These are phyloP conservation scores for Callospermophilus lateralis DNA, from an alignment of 2,113 vertebrate species.

Conservation along the genomic window DNA sequence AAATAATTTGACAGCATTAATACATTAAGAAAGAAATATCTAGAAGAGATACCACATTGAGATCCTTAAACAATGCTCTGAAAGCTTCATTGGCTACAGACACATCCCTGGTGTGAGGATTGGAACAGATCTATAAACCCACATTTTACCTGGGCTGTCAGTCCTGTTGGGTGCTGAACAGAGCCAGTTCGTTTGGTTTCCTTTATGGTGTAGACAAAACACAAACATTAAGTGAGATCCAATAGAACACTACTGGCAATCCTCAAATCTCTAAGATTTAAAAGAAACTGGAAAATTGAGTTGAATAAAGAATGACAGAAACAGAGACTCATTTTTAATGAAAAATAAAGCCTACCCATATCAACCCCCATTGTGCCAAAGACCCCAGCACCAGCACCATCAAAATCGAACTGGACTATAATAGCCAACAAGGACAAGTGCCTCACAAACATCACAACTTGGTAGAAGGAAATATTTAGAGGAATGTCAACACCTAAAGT, in stretches of 20 bases:
- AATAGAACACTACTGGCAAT: not conserved
- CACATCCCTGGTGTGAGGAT: not conserved
- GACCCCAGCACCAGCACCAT: not conserved
- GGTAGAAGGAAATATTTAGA: not conserved
- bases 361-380: not conserved
- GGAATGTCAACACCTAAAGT: not conserved
- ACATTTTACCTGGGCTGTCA: not conserved
- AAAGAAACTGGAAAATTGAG: conserved; percentile 11
- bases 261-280: conserved; percentile 25
- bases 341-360: conserved; percentile 31
- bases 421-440: not conserved
- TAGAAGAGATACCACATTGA: not conserved
- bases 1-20: not conserved
- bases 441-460: not conserved
- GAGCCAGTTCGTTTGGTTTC: not conserved
- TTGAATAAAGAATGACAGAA: conserved; percentile 23
- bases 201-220: conserved; percentile 15
- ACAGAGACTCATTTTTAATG: conserved; percentile 2
- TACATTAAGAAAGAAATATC: conserved; percentile 29
- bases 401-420: not conserved
- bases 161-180: not conserved
- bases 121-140: conserved; percentile 7
- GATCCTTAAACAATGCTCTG: not conserved
- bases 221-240: conserved; percentile 28
- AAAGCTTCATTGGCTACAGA: conserved; percentile 22